Evolutionary conservation across 2,113 vertebrate genomes (phyloP).

Genomic region (Sceloporus undulatus): DNA sequence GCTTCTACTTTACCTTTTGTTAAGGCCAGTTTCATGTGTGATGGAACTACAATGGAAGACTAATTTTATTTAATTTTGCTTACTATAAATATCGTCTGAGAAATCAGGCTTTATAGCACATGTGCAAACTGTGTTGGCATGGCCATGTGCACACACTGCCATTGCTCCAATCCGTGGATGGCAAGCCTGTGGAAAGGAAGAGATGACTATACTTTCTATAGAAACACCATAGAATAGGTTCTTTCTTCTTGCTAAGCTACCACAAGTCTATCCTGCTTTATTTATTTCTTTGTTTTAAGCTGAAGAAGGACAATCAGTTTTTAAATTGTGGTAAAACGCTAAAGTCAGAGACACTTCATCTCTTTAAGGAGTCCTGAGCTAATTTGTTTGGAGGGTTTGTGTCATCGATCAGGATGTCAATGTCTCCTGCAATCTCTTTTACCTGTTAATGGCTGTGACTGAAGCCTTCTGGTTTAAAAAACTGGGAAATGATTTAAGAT

Average conservation of each 20-base stretch:
- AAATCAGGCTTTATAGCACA: too few species aligned
- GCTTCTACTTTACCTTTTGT: background rate
- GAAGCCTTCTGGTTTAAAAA: constrained; percentile 69
- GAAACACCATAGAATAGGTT: constrained; percentile 36
- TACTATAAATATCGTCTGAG: too few species aligned
- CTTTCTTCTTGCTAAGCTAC: constrained; percentile 41
- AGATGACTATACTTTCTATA: background rate
- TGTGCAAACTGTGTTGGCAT: too few species aligned
- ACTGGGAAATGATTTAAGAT: constrained; percentile 57
- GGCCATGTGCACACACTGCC: too few species aligned
- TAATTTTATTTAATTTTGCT: background rate
- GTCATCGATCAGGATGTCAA: constrained; percentile 67
- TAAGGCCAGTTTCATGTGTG: too few species aligned
- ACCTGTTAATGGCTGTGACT: constrained; percentile 56
- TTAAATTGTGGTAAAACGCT: constrained; percentile 72
- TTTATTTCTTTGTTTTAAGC: too few species aligned
- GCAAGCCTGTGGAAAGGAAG: too few species aligned
- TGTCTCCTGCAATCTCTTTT: constrained; percentile 58
- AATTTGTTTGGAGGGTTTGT: constrained; percentile 63
- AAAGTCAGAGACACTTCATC: constrained; percentile 60
- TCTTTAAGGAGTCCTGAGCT: constrained; percentile 60
- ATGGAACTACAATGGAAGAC: background rate
- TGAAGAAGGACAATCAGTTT: constrained; percentile 37
- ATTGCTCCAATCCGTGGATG: too few species aligned
- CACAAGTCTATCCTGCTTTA: constrained; percentile 44